Base-by-base conservation (phyloP, 1,140 invertebrate genomes). In the Chionoecetes opilio region DNA sequence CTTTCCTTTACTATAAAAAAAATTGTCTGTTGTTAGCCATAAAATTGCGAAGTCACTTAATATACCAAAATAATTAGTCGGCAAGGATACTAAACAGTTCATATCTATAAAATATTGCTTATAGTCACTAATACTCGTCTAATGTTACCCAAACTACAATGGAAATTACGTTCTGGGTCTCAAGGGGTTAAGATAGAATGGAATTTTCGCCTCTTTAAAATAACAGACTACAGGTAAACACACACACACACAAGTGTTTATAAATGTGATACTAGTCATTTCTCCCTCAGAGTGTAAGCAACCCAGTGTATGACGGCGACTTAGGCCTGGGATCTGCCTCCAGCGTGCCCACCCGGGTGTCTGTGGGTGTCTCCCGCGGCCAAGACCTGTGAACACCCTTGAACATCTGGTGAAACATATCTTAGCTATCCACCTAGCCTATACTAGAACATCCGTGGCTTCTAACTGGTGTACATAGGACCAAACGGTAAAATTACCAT, bases 291-390 rank as follows among this genome's bases (percentile, higher is more conserved):
- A 95, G 63, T 95, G 91, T 95, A 91, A 92, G 82, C 26, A 95
- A 95, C 84, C 90, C 94, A 92, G 82, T 95, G 38, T 95, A 95
- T 38, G 94, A 92, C 14, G 94, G 94, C 2, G 94, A 95, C 32
- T 63, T 95, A 32, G 94, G 94, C 11, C 46, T 94, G 89, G 93
- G 93, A 6, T 85, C 88, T 5, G 26, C 84, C 29, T 31, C 29
- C 31, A 95, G 94, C 41, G 90, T 95, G 17, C 31, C 94, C 82
- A 95, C 94, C 17, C 75, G 94, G 8, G 94, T 95, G 38, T 95
- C 94, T 8, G 90, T 95, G 84, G 82, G 38, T 53, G 94, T 90
- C 14, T 88, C 94, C 41, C 75, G 94, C 35, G 94, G 94, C 38
- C 94, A 95, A 75, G 63, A 75, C 8, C 63, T 75, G 63, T 75